Conservation (phyloP, 2,113 vertebrate genomes). For the Plectropomus leopardus region DNA sequence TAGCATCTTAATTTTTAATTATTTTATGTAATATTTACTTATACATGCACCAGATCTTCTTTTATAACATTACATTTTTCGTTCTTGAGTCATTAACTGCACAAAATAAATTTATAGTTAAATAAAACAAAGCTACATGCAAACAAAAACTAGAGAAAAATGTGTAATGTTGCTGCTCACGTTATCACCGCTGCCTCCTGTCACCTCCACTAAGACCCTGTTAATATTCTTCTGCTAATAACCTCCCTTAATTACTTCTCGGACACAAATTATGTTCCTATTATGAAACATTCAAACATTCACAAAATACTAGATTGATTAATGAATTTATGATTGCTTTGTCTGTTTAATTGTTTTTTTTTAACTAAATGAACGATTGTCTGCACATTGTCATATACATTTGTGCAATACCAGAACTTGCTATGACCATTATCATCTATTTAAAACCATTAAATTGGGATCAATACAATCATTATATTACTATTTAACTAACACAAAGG, state of each 20-base stretch:
- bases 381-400: neutral
- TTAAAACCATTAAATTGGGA: neutral
- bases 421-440: too few relatives aligned
- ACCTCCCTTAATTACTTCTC: constrained; percentile 65
- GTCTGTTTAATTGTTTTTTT: neutral
- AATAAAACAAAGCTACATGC: neutral
- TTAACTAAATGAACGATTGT: neutral
- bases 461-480: neutral
- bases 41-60: neutral
- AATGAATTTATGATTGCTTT: constrained; percentile 19
- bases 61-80: neutral
- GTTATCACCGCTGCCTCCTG: constrained; percentile 46
- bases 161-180: constrained; percentile 41
- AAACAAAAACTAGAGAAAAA: neutral
- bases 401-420: neutral
- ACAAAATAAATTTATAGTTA: constrained; percentile 5
- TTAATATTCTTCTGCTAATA: constrained; percentile 61
- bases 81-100: neutral
- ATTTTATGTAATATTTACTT: neutral
- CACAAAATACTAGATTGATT: constrained; percentile 4
- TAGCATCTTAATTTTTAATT: neutral
- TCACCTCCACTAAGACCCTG: constrained; percentile 43
- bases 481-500: neutral
- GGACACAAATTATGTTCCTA: constrained; percentile 49
- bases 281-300: constrained; percentile 46